A percentile compares a stretch with the other conserved stretches of the same genome.
Evolutionary conservation across 2,797 vertebrate genomes (phyloP).

Genomic region (Sebastes glaucus): DNA sequence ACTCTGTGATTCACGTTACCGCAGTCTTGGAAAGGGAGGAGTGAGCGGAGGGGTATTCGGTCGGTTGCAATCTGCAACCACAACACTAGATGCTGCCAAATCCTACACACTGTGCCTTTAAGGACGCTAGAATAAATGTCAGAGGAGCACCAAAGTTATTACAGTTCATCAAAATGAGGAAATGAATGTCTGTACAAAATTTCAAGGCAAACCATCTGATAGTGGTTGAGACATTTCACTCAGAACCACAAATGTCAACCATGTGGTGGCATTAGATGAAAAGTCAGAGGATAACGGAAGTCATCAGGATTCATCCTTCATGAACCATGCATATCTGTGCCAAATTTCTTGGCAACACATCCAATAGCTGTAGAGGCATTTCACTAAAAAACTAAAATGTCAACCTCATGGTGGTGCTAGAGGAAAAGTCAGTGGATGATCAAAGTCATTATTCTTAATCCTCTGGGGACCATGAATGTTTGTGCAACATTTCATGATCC

Average conservation of each 20-base stretch:
- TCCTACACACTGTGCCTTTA: no score
- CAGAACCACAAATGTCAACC: not conserved
- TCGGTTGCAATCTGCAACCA: no score
- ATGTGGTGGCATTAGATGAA: not conserved
- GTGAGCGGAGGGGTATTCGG: no score
- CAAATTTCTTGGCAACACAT: not conserved
- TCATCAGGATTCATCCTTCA: not conserved
- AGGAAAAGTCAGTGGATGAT: not conserved
- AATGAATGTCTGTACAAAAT: not conserved
- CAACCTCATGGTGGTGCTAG: not conserved
- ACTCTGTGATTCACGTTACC: no score
- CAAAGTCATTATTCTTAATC: not conserved
- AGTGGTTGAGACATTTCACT: not conserved
- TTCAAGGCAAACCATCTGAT: not conserved
- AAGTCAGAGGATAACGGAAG: not conserved
- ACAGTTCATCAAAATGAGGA: not conserved
- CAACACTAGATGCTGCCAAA: no score
- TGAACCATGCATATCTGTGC: not conserved
- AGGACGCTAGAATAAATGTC: not conserved
- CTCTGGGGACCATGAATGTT: not conserved
- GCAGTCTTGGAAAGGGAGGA: no score
- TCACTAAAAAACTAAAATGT: not conserved
- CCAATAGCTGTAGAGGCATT: not conserved
- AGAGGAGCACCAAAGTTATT: not conserved
- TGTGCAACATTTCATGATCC: not conserved